These are phyloP conservation scores for Rhodophaea formosa DNA, from an alignment of 2,888 invertebrate genomes.

Conservation along the genomic window DNA sequence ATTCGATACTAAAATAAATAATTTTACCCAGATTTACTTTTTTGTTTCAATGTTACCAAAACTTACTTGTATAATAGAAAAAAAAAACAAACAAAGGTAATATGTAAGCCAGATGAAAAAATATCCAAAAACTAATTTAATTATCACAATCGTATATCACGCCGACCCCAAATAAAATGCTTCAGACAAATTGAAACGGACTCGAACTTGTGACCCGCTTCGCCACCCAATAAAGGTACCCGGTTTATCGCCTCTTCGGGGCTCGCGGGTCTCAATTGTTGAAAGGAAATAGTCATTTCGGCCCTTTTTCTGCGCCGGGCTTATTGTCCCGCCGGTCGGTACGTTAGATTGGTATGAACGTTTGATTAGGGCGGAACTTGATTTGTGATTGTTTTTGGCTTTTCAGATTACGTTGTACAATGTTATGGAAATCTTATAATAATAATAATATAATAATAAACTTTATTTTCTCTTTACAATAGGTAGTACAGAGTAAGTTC, in stretches of 20 bases:
- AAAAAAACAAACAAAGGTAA: too few relatives aligned
- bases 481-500: too few relatives aligned
- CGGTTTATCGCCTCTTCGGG: conserved; percentile 11
- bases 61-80: too few relatives aligned
- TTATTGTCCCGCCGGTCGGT: background rate
- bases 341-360: background rate
- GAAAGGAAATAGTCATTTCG: conserved; percentile 9
- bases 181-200: conserved; percentile 57
- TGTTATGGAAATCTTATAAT: too few relatives aligned
- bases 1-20: too few relatives aligned
- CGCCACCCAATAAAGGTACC: conserved; percentile 15
- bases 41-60: too few relatives aligned
- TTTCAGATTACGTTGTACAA: too few relatives aligned
- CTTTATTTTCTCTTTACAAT: too few relatives aligned
- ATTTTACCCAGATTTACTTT: too few relatives aligned
- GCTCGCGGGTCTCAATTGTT: conserved; percentile 9
- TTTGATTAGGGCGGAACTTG: conserved; percentile 3
- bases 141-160: conserved; percentile 45
- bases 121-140: conserved; percentile 47
- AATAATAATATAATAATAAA: too few relatives aligned
- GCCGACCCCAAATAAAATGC: conserved; percentile 47
- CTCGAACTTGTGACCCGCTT: conserved; percentile 24
- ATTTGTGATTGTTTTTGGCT: background rate
- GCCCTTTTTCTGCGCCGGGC: conserved; percentile 8
- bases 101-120: conserved; percentile 4